Percentiles rank a stretch among this genome's conserved stretches.
phyloP scores from a whole-genome alignment of 2,888 invertebrate genomes.

The Ophraella communa region DNA sequence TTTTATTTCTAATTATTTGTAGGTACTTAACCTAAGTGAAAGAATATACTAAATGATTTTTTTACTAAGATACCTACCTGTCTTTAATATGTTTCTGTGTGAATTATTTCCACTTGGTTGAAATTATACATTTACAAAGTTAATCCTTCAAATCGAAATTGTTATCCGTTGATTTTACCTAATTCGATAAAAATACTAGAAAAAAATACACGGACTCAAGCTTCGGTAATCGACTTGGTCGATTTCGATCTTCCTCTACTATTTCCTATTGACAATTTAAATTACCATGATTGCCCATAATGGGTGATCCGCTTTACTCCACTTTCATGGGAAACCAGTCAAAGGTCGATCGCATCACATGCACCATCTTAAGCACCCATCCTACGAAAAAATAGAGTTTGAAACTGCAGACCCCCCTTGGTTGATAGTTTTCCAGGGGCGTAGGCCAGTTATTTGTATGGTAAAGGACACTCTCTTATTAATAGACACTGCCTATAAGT shows the following conservation, averaged over 20 bases:
- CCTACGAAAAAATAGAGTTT: slow-evolving; percentile 5
- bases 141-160: background rate
- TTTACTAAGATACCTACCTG: too few species aligned
- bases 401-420: slow-evolving; percentile 11
- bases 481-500: too few species aligned
- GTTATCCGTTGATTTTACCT: background rate
- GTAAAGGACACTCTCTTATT: too few species aligned
- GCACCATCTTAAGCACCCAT: background rate
- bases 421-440: slow-evolving; percentile 1
- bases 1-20: too few species aligned
- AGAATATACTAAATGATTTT: too few species aligned
- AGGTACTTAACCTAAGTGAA: too few species aligned
- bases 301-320: slow-evolving; percentile 16
- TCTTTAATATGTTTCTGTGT: too few species aligned
- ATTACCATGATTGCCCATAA: slow-evolving; percentile 17
- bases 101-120: too few species aligned
- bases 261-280: slow-evolving; percentile 19
- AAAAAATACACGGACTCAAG: background rate
- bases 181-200: background rate
- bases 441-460: background rate
- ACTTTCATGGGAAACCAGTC: slow-evolving; percentile 28
- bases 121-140: background rate
- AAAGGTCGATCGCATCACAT: slow-evolving; percentile 17
- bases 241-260: slow-evolving; percentile 8
- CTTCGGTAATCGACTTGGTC: background rate